Evolutionary conservation across 1,140 invertebrate species (phyloP).

Genomic region (Drosophila nigromelanica): DNA sequence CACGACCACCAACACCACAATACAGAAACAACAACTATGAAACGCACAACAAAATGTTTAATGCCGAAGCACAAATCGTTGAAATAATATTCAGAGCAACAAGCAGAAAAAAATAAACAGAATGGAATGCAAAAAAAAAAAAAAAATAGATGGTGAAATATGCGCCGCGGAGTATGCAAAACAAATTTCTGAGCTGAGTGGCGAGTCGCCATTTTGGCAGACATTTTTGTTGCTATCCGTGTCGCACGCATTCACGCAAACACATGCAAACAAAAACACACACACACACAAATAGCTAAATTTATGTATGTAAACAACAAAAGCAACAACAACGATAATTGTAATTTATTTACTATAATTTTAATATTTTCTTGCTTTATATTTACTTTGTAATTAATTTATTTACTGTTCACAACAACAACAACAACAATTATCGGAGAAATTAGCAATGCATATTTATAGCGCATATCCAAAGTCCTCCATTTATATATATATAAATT

Average conservation of each 20-base stretch:
- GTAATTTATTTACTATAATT: slow-evolving; percentile 75
- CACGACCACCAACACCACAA: slow-evolving; percentile 46
- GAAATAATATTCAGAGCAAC: slow-evolving; percentile 46
- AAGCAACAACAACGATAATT: slow-evolving; percentile 53
- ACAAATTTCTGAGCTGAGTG: slow-evolving; percentile 39
- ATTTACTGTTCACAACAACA: slow-evolving; percentile 32
- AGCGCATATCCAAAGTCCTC: slow-evolving; percentile 21
- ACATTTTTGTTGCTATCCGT: slow-evolving; percentile 34
- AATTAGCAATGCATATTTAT: slow-evolving; percentile 45
- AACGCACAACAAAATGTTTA: slow-evolving; percentile 54
- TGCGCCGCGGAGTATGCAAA: slow-evolving; percentile 17
- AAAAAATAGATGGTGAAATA: slow-evolving; percentile 30
- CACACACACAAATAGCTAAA: slow-evolving; percentile 61
- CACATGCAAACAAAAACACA: no score
- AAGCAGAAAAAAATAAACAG: slow-evolving; percentile 33
- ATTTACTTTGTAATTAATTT: slow-evolving; percentile 61
- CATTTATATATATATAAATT: slow-evolving; percentile 14
- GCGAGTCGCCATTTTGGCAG: slow-evolving; percentile 36
- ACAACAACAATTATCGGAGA: slow-evolving; percentile 29
- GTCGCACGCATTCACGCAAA: slow-evolving; percentile 11
- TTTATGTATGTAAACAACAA: slow-evolving; percentile 56
- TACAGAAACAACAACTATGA: slow-evolving; percentile 34
- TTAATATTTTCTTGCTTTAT: slow-evolving; percentile 45
- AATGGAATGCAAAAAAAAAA: slow-evolving; percentile 33
- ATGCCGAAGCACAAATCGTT: slow-evolving; percentile 76